A percentile compares a stretch with the other conserved stretches of the same genome.
phyloP scores from a whole-genome alignment of 1,140 invertebrate genomes.

The Procambarus clarkii region DNA sequence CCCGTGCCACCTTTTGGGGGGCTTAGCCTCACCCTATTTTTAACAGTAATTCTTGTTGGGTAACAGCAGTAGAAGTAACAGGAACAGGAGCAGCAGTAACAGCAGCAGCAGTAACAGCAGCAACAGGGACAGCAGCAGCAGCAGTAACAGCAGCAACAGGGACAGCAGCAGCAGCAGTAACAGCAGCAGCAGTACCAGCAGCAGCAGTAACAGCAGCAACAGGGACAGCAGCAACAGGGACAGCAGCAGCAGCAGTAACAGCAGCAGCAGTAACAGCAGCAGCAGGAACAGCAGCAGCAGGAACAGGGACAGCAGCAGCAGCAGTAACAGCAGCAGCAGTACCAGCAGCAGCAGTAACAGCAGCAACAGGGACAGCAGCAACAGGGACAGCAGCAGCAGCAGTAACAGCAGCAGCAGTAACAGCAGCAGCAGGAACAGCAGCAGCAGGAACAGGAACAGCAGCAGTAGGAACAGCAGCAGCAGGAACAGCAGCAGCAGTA shows the following conservation, averaged over 20 bases:
- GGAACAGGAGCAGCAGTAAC: too few relatives aligned
- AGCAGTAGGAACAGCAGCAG: too few relatives aligned
- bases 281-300: background rate
- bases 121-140: background rate
- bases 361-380: background rate
- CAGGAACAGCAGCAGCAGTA: background rate
- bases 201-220: background rate
- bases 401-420: background rate
- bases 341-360: background rate
- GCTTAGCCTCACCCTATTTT: too few relatives aligned
- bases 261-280: background rate
- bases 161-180: background rate
- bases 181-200: background rate
- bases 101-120: too few relatives aligned
- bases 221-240: background rate
- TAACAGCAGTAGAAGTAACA: too few relatives aligned
- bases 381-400: background rate
- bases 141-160: background rate
- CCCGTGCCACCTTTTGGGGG: too few relatives aligned
- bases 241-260: background rate
- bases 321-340: background rate
- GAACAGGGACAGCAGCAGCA: background rate
- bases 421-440: too few relatives aligned
- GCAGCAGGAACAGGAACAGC: too few relatives aligned
- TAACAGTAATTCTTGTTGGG: too few relatives aligned